A percentile compares a stretch with the other conserved stretches of the same genome.
These are phyloP conservation scores for Nymphalis c-album DNA, from an alignment of 2,888 invertebrate species.

Conservation along the genomic window DNA sequence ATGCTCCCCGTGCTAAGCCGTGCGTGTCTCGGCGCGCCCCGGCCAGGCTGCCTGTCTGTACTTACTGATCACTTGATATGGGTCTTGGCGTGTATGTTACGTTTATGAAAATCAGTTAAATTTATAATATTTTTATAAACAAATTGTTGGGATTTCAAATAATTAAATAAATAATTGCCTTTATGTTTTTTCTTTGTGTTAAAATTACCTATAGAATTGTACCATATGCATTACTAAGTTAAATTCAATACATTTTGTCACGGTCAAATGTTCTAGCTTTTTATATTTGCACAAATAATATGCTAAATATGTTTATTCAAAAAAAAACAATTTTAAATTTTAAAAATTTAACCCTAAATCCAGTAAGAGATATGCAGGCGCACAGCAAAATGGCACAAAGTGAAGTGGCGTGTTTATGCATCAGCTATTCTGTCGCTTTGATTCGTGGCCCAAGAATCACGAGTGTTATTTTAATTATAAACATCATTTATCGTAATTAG, in stretches of 20 bases:
- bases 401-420: constrained; percentile 67
- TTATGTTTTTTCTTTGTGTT: too few relatives aligned
- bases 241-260: too few relatives aligned
- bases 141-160: background rate
- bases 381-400: constrained; percentile 58
- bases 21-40: constrained; percentile 39
- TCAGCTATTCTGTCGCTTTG: constrained; percentile 67
- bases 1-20: constrained; percentile 41
- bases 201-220: too few relatives aligned
- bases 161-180: too few relatives aligned
- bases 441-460: constrained; percentile 55
- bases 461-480: constrained; percentile 80
- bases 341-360: constrained; percentile 37
- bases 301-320: background rate
- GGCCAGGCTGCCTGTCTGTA: constrained; percentile 1
- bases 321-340: constrained; percentile 24
- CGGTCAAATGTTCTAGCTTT: too few relatives aligned
- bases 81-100: constrained; percentile 2
- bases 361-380: constrained; percentile 43
- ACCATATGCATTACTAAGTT: too few relatives aligned
- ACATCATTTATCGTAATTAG: constrained; percentile 80
- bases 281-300: too few relatives aligned
- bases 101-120: background rate
- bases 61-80: constrained; percentile 12
- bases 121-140: background rate